Evolutionary conservation across 2,888 invertebrate genomes (phyloP).

Genomic region (Drosophila pegasa): DNA sequence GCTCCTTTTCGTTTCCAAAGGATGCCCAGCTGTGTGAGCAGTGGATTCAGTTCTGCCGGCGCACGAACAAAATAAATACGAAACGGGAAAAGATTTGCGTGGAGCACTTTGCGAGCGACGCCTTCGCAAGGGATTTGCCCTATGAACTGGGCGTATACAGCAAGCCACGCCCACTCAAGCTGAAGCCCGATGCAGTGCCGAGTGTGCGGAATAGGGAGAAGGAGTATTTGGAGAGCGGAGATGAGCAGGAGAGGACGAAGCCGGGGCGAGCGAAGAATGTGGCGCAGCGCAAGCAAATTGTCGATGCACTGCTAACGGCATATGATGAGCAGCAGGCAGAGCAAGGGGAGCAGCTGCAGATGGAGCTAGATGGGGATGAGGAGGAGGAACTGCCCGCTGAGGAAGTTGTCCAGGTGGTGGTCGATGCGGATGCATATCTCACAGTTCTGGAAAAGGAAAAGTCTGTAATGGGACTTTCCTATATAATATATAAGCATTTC

Average conservation of each 20-base stretch:
- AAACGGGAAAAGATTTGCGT: slow-evolving; percentile 26
- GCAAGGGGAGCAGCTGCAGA: neutral
- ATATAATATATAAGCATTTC: neutral
- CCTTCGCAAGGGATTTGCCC: slow-evolving; percentile 29
- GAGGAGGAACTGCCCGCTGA: neutral
- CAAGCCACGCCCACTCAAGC: slow-evolving; percentile 24
- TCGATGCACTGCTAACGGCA: slow-evolving; percentile 17
- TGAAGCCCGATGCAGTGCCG: slow-evolving; percentile 21
- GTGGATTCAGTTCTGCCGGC: slow-evolving; percentile 29
- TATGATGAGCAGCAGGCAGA: slow-evolving; percentile 4
- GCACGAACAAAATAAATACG: slow-evolving; percentile 4
- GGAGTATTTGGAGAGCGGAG: neutral
- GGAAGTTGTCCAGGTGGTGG: slow-evolving; percentile 26
- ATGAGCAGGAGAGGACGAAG: neutral
- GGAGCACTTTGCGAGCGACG: slow-evolving; percentile 20
- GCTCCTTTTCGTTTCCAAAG: slow-evolving; percentile 33
- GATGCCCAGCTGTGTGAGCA: neutral
- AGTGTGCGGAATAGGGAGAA: neutral
- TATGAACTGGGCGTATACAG: slow-evolving; percentile 25
- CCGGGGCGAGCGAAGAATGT: neutral
- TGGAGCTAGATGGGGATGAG: neutral
- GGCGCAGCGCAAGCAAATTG: slow-evolving; percentile 19
- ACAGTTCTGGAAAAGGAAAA: slow-evolving; percentile 28
- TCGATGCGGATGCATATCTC: slow-evolving; percentile 35
- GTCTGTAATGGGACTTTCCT: slow-evolving; percentile 12